A percentile compares a stretch with the other conserved stretches of the same genome.
phyloP scores from a whole-genome alignment of 2,113 vertebrate species.

The Coracopsis vasa region DNA sequence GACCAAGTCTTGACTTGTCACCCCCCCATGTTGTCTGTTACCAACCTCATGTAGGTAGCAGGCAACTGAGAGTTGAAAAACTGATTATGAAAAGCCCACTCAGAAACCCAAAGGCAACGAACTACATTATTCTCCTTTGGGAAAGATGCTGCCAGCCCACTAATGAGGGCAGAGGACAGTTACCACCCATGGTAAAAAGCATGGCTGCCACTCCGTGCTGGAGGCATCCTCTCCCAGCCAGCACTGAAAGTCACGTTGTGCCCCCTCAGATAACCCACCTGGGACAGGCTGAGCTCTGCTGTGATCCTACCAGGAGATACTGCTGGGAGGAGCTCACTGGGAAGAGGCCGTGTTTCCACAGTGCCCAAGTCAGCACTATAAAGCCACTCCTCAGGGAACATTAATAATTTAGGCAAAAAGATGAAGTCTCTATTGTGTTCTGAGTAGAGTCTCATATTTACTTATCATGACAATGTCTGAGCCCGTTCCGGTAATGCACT shows the following conservation, averaged over 20 bases:
- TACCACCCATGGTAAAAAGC: neutral
- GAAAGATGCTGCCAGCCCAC: neutral
- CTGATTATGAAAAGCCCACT: neutral
- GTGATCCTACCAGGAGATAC: neutral
- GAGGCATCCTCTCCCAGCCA: neutral
- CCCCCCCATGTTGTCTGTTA: neutral
- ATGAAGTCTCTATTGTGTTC: constrained; percentile 18
- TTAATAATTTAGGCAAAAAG: constrained; percentile 29
- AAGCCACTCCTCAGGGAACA: neutral
- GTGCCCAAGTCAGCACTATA: neutral
- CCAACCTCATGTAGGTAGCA: neutral
- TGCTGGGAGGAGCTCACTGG: neutral
- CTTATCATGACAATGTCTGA: neutral
- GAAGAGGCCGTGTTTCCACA: neutral
- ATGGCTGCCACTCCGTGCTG: neutral
- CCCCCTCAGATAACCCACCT: rapidly evolving
- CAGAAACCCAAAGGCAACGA: neutral
- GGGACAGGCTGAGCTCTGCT: neutral
- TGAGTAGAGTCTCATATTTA: neutral
- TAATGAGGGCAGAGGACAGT: neutral
- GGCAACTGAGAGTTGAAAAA: neutral
- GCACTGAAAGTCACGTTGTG: neutral
- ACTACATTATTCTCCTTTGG: rapidly evolving
- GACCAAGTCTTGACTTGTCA: neutral
- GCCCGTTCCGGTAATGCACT: neutral